phyloP scores from a whole-genome alignment of 2,888 invertebrate species.

The Sesamia inferens region DNA sequence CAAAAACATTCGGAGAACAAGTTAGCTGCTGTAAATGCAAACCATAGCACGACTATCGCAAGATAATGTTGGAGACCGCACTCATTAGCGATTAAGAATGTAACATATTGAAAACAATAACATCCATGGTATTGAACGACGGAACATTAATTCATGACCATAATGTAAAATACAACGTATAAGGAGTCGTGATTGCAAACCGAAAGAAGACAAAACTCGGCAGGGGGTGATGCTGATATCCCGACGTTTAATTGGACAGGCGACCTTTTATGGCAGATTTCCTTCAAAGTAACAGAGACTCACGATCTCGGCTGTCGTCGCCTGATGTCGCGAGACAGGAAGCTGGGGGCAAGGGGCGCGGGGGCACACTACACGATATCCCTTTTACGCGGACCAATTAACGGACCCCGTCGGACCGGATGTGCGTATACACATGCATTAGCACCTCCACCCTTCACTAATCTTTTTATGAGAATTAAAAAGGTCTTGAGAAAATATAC shows the following conservation, averaged over 20 bases:
- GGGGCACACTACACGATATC: slow-evolving; percentile 87
- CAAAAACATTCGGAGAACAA: slow-evolving; percentile 66
- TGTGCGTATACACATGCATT: slow-evolving; percentile 86
- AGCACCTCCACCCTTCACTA: slow-evolving; percentile 87
- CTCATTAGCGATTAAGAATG: slow-evolving; percentile 62
- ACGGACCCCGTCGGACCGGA: slow-evolving; percentile 88
- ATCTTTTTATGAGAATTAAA: slow-evolving; percentile 82
- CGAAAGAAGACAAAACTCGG: slow-evolving; percentile 71
- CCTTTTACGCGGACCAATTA: slow-evolving; percentile 90
- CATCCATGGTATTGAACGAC: slow-evolving; percentile 55
- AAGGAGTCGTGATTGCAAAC: slow-evolving; percentile 71
- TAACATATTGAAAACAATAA: slow-evolving; percentile 59
- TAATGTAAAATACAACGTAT: slow-evolving; percentile 56
- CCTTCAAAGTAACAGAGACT: slow-evolving; percentile 73
- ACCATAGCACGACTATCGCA: slow-evolving; percentile 55
- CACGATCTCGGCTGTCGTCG: slow-evolving; percentile 75
- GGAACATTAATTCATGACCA: slow-evolving; percentile 54
- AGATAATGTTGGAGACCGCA: slow-evolving; percentile 53
- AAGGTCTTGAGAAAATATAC: slow-evolving; percentile 75
- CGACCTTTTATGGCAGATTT: slow-evolving; percentile 74
- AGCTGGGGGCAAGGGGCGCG: slow-evolving; percentile 75
- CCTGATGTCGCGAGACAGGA: slow-evolving; percentile 81
- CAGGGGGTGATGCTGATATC: slow-evolving; percentile 72
- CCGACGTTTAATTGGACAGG: slow-evolving; percentile 75
- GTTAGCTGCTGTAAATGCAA: slow-evolving; percentile 63